A percentile compares a stretch with the other conserved stretches of the same genome.
These are phyloP conservation scores for Ectemnius continuus DNA, from an alignment of 2,888 invertebrate genomes.

Conservation along the genomic window DNA sequence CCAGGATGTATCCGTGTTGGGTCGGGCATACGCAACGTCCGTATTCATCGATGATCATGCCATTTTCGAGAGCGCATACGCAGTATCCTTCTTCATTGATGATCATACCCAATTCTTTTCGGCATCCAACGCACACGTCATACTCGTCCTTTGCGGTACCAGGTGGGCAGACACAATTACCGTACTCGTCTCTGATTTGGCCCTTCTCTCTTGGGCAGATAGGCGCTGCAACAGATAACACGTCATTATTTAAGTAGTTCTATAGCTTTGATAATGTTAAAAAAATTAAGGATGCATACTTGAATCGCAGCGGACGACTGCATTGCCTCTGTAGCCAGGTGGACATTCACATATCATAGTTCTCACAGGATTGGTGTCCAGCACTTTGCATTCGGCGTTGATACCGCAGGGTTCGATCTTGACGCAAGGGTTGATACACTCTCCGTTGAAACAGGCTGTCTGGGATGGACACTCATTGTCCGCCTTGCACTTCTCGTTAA, in stretches of 20 bases:
- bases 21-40: constrained; percentile 88
- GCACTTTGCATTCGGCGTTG: constrained; percentile 88
- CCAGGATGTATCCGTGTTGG: constrained; percentile 83
- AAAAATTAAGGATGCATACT: constrained; percentile 80
- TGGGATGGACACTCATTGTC: constrained; percentile 91
- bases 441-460: constrained; percentile 88
- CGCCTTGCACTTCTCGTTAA: constrained; percentile 82
- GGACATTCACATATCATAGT: constrained; percentile 94
- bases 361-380: constrained; percentile 90
- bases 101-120: constrained; percentile 85
- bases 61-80: constrained; percentile 88
- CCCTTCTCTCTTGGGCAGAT: constrained; percentile 85
- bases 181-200: constrained; percentile 82
- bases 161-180: constrained; percentile 87
- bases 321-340: constrained; percentile 92
- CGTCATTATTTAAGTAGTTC: neutral
- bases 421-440: constrained; percentile 91
- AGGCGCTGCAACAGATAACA: constrained; percentile 77
- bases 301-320: constrained; percentile 89
- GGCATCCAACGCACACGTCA: constrained; percentile 89
- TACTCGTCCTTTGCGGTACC: constrained; percentile 87
- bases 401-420: constrained; percentile 89
- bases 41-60: constrained; percentile 87
- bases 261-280: neutral
- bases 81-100: constrained; percentile 89